A percentile compares a stretch with the other conserved stretches of the same genome.
Conservation (phyloP, 2,888 invertebrate species). For the Podabrus alpinus region DNA sequence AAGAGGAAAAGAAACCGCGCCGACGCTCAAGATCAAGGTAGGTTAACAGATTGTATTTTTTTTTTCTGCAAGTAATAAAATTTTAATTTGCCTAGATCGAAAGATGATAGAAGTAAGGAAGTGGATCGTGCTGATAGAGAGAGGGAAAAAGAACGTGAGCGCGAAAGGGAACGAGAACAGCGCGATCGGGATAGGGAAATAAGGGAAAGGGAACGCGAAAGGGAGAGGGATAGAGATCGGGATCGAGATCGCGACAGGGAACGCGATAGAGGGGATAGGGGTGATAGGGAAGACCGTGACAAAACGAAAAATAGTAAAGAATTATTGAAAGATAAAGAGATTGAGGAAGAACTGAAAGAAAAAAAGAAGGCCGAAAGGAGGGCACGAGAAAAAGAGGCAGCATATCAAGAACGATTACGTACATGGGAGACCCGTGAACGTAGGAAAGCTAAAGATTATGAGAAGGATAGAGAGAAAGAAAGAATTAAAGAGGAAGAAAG, state of each 20-base stretch:
- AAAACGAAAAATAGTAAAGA: conserved; percentile 62
- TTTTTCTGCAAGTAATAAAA: not conserved
- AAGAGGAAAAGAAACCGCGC: conserved; percentile 49
- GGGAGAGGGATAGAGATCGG: conserved; percentile 56
- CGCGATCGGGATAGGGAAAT: conserved; percentile 42
- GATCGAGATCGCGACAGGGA: conserved; percentile 56
- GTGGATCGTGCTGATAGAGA: conserved; percentile 49
- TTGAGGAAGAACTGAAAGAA: conserved; percentile 92
- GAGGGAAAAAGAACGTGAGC: conserved; percentile 53
- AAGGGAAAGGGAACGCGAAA: conserved; percentile 54
- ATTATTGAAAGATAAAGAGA: conserved; percentile 75
- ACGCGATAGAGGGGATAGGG: conserved; percentile 58
- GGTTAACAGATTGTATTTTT: not conserved
- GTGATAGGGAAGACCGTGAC: conserved; percentile 60
- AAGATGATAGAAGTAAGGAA: conserved; percentile 44
- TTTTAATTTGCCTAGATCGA: conserved; percentile 46
- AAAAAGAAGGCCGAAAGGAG: conserved; percentile 87
- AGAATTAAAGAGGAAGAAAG: conserved; percentile 83
- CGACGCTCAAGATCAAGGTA: conserved; percentile 52
- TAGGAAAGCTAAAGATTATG: conserved; percentile 88
- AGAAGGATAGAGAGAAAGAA: conserved; percentile 85
- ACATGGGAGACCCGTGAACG: conserved; percentile 90
- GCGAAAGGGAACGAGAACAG: conserved; percentile 52
- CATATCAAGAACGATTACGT: conserved; percentile 86
- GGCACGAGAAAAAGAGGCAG: conserved; percentile 92